Percentiles rank a stretch among this genome's conserved stretches.
Evolutionary conservation across 2,113 vertebrate genomes (phyloP).

Genomic region (Perccottus glenii): DNA sequence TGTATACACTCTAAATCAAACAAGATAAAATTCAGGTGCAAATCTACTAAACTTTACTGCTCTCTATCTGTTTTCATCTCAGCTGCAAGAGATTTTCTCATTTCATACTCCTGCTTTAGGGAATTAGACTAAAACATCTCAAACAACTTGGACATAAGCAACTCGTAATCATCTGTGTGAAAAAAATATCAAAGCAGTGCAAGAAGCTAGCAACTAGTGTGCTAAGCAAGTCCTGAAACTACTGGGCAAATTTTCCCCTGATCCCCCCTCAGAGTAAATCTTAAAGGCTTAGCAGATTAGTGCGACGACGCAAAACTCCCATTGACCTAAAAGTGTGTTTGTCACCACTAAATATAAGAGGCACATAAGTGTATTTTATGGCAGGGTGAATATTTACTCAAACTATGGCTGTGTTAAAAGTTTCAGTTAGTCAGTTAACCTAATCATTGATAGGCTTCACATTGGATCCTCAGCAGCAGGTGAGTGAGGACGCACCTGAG

Average conservation of each 20-base stretch:
- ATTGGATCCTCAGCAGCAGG: background rate
- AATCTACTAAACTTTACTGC: background rate
- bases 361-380: slow-evolving; percentile 34
- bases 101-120: slow-evolving; percentile 49
- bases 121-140: slow-evolving; percentile 39
- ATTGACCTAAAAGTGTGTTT: slow-evolving; percentile 63
- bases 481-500: slow-evolving; percentile 4
- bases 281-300: slow-evolving; percentile 57
- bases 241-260: slow-evolving; percentile 45
- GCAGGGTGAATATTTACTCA: slow-evolving; percentile 1
- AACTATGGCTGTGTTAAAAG: slow-evolving; percentile 32
- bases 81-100: slow-evolving; percentile 38
- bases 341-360: slow-evolving; percentile 49
- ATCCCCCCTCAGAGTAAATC: slow-evolving; percentile 56
- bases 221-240: slow-evolving; percentile 32
- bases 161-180: slow-evolving; percentile 18
- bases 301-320: slow-evolving; percentile 53
- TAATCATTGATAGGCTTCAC: slow-evolving; percentile 49
- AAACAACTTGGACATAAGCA: slow-evolving; percentile 36
- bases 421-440: slow-evolving; percentile 39
- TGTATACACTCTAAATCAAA: too few species aligned
- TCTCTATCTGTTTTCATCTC: slow-evolving; percentile 17
- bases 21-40: too few species aligned
- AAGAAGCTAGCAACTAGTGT: slow-evolving; percentile 48
- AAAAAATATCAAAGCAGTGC: slow-evolving; percentile 16